Evolutionary conservation across 2,113 vertebrate species (phyloP), one percentile per base, ranked within the genome.

Genomic region (Oreochromis spilurus): DNA sequence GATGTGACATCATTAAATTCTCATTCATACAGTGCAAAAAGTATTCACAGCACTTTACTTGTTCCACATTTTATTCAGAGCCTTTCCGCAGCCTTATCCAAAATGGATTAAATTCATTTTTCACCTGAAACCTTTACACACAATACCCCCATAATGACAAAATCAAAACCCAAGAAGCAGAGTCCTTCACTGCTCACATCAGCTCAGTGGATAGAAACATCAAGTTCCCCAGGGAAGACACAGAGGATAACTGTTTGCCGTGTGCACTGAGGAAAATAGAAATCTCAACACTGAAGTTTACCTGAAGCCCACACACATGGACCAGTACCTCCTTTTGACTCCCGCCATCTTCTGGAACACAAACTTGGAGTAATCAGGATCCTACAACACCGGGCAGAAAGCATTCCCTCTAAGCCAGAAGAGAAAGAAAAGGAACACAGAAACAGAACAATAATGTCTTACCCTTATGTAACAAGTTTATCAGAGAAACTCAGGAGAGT

Each of bases 1-100:
- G 38, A 72, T 70, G 36, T 67, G 34, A 40, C n/a, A 26, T 72
- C 38, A 72, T 45, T 16, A 1, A 43, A 0, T 26, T 43, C 4
- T 93, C 48, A 85, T 53, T 91, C 87, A 77, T 11, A 62, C 58
- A 2, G 58, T 19, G 5, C 2, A 62, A 0, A 60, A 34, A 34
- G 58, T 19, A 29, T 60, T 10, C 9, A 60, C 2, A 10, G 57
- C 57, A 0, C 0, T 34, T 36, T 36, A 31, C 31, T 31, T 5
- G 9, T 19, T 60, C 29, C 57, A 60, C 57, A 34, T 60, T 60
- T 34, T 34, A 60, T 34, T 60, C 29, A 34, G 16, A 34, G 17
- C 16, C 29, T 34, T 34, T 60, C 58, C 16, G 38, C 60, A 38
- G 60, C 0, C 6, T 13, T 3, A 40, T 67, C 36, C n/a, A 13